These are phyloP conservation scores for Rosalia funebris DNA, from an alignment of 2,888 invertebrate species.

Conservation along the genomic window DNA sequence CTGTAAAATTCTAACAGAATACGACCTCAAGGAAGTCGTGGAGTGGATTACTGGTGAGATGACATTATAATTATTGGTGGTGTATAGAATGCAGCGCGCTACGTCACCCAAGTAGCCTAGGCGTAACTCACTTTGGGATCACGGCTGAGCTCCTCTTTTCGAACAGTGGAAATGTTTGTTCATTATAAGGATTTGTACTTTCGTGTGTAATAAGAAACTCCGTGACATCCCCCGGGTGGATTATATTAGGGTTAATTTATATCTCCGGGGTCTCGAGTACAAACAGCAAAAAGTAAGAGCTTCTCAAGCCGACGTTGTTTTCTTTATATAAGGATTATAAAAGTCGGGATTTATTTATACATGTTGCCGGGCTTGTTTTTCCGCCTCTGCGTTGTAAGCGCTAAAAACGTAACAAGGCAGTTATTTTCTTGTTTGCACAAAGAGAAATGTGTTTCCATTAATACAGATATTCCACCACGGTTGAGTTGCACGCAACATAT, in stretches of 20 bases:
- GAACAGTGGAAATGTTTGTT: slow-evolving; percentile 23
- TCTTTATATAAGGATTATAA: slow-evolving; percentile 31
- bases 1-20: too few species aligned
- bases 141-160: slow-evolving; percentile 7
- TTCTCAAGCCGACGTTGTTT: slow-evolving; percentile 26
- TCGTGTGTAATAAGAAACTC: slow-evolving; percentile 20
- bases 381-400: slow-evolving; percentile 3
- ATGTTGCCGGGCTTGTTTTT: neutral
- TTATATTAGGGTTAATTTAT: slow-evolving; percentile 35
- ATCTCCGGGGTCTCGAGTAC: slow-evolving; percentile 24
- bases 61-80: too few species aligned
- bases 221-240: slow-evolving; percentile 21
- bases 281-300: slow-evolving; percentile 33
- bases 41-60: too few species aligned
- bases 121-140: slow-evolving; percentile 6
- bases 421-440: slow-evolving; percentile 26
- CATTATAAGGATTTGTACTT: slow-evolving; percentile 29
- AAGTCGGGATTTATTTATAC: slow-evolving; percentile 34
- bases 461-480: too few species aligned
- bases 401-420: slow-evolving; percentile 12
- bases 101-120: too few species aligned
- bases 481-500: too few species aligned
- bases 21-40: too few species aligned
- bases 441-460: neutral
- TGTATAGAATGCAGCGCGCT: too few species aligned